Base-by-base conservation (phyloP, 92 coral and sea anemone species). In the Anthopleura xanthogrammica region DNA sequence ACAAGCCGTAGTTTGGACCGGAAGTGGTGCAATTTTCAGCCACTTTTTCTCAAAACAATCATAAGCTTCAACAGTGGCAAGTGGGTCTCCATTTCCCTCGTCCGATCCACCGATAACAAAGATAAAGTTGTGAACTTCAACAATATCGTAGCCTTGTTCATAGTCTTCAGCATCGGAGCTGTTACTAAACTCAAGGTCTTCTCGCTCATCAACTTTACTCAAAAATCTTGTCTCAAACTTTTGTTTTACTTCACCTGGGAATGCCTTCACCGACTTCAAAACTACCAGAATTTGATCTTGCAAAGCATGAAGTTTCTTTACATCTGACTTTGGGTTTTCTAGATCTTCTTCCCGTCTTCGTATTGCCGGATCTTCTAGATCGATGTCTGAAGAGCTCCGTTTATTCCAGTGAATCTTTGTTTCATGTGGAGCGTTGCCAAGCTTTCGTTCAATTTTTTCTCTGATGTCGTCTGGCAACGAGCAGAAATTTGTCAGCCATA, bases 1-100 rank as follows among this genome's bases (percentile, higher is more conserved):
- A 54, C 97, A 93, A 42, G 97, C 97, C n/a, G 97, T 93, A 5
- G 91, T 90, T 58, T 87, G 80, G 52, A 91, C 79, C 17, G 97
- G 97, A 48, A 93, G 84, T 3, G 97, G 95, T 2, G 87, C 87
- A 17, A 91, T 80, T 6, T 72, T 56, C 7, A 73, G 83, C 97
- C 97, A 93, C 75, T 80, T 83, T 42, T 80, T 75, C 5, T 79
- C 79, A 68, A 60, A 68, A 60, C 90, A 84, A 77, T 93, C 93
- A 36, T 87, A 93, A 29, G 83, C 95, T 43, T 92, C 90, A 0
- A 89, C 95, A 4, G 85, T 82, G 10, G 87, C 73, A 65, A 86
- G 77, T 0, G 92, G 92, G 9, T 91, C 94, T 17, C 90, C 92
- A 39, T 60, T 87, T 19, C 75, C 75, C 36, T 92, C 97, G 29